Conservation (phyloP, 2,888 invertebrate genomes). For the Drosophila atripex region DNA sequence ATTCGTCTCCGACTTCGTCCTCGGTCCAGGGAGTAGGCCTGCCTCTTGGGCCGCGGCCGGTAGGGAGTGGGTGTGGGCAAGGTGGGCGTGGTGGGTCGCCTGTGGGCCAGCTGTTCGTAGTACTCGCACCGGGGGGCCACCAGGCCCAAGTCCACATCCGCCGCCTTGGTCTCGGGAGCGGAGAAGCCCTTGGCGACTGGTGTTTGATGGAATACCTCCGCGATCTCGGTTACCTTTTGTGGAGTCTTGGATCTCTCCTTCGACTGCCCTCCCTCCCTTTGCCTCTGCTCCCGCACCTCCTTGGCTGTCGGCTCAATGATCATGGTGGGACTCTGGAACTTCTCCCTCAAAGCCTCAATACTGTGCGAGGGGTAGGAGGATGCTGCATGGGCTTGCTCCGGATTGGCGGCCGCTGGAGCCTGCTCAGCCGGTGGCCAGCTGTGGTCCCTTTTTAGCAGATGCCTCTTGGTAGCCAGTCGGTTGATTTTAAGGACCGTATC, state of each 20-base stretch:
- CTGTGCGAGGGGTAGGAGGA: constrained; percentile 66
- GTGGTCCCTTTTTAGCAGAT: constrained; percentile 80
- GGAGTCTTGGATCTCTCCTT: constrained; percentile 19
- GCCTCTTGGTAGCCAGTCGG: constrained; percentile 80
- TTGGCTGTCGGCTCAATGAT: constrained; percentile 62
- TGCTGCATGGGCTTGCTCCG: constrained; percentile 9
- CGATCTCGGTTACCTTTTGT: constrained; percentile 10
- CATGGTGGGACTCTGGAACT: constrained; percentile 80
- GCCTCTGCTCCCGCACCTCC: constrained; percentile 55
- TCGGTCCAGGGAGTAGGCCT: constrained; percentile 75
- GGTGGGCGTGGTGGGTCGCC: constrained; percentile 37
- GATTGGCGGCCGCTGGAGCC: constrained; percentile 1
- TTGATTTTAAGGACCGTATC: constrained; percentile 83
- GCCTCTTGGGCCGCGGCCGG: constrained; percentile 47
- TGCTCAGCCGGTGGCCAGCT: constrained; percentile 82
- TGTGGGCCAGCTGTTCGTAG: constrained; percentile 75
- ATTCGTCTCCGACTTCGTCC: constrained; percentile 64
- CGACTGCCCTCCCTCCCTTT: constrained; percentile 18
- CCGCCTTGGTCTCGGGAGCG: constrained; percentile 80
- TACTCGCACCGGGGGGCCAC: constrained; percentile 80
- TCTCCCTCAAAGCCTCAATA: constrained; percentile 80
- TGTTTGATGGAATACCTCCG: constrained; percentile 31
- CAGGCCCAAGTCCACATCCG: constrained; percentile 79
- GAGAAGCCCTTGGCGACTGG: constrained; percentile 72
- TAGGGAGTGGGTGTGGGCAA: constrained; percentile 32